These are phyloP conservation scores for Manis crassicaudata DNA, from an alignment of 2,797 vertebrate genomes.

Conservation along the genomic window DNA sequence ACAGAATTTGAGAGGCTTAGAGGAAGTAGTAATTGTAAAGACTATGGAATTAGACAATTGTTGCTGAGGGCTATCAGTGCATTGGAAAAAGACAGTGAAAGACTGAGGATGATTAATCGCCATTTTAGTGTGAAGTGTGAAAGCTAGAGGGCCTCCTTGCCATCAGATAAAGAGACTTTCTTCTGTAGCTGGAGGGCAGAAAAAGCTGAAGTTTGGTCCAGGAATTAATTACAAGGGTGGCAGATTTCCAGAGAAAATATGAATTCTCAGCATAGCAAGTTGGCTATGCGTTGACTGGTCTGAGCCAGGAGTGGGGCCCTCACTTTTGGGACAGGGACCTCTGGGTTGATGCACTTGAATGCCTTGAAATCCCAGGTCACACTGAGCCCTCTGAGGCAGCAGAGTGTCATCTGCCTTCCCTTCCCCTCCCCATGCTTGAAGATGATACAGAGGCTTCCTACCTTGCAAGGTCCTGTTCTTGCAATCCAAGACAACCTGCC, in stretches of 20 bases:
- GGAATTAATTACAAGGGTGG: constrained; percentile 32
- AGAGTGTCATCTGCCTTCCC: not conserved
- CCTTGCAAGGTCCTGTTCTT: not conserved
- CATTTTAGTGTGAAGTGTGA: constrained; percentile 31
- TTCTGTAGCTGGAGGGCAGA: constrained; percentile 38
- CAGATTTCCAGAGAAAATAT: constrained; percentile 54
- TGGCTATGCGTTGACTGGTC: not conserved
- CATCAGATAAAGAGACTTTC: constrained; percentile 15
- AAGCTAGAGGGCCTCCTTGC: constrained; percentile 16
- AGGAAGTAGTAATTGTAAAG: not conserved
- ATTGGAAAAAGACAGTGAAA: constrained; percentile 32
- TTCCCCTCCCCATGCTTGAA: not conserved
- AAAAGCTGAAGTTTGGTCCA: constrained; percentile 25
- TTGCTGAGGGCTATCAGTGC: not conserved
- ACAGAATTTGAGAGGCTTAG: not conserved
- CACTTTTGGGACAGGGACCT: not conserved
- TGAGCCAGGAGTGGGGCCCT: not conserved
- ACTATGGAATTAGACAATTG: not conserved
- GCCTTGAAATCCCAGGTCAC: not conserved
- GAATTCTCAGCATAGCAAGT: constrained; percentile 34
- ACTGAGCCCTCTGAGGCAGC: not conserved
- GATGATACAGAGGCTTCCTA: not conserved
- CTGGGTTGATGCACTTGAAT: not conserved
- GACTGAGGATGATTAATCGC: constrained; percentile 12
- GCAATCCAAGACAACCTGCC: not conserved